A percentile compares a stretch with the other conserved stretches of the same genome.
phyloP scores from a whole-genome alignment of 2,888 invertebrate genomes.

The Coremacera marginata region DNA sequence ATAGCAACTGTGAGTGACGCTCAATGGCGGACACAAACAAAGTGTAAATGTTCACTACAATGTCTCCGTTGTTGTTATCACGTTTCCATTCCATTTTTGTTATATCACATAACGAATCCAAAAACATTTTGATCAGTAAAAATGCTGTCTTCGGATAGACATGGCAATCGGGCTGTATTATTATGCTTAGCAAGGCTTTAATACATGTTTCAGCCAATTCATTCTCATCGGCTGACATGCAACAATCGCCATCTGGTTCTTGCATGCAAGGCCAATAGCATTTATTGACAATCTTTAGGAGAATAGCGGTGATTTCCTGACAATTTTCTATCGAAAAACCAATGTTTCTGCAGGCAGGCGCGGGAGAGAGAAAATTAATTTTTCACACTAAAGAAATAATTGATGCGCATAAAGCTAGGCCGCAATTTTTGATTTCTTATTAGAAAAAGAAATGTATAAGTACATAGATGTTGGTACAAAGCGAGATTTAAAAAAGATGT shows the following conservation, averaged over 20 bases:
- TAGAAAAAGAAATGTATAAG: too few species aligned
- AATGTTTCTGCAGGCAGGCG: conserved; percentile 56
- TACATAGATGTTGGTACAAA: too few species aligned
- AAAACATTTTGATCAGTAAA: conserved; percentile 73
- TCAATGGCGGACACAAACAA: conserved; percentile 80
- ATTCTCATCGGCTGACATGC: conserved; percentile 72
- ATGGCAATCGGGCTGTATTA: conserved; percentile 74
- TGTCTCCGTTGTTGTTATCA: conserved; percentile 72
- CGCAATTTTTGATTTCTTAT: too few species aligned
- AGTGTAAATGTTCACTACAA: conserved; percentile 77
- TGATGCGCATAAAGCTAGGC: too few species aligned
- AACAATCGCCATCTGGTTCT: conserved; percentile 70
- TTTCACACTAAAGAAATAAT: too few species aligned
- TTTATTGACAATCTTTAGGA: conserved; percentile 69
- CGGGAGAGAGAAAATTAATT: too few species aligned
- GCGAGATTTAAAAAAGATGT: too few species aligned
- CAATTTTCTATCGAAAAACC: conserved; percentile 67
- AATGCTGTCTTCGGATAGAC: conserved; percentile 74
- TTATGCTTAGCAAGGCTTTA: conserved; percentile 73
- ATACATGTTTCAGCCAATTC: conserved; percentile 75
- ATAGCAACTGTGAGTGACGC: conserved; percentile 74
- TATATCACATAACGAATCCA: conserved; percentile 73
- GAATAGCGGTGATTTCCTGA: conserved; percentile 63
- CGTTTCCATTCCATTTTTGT: conserved; percentile 71
- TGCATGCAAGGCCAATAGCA: conserved; percentile 68